Evolutionary conservation across 2,888 invertebrate species (phyloP), one percentile per base, ranked within the genome.

Genomic region (Thecocarcelia acutangulata): DNA sequence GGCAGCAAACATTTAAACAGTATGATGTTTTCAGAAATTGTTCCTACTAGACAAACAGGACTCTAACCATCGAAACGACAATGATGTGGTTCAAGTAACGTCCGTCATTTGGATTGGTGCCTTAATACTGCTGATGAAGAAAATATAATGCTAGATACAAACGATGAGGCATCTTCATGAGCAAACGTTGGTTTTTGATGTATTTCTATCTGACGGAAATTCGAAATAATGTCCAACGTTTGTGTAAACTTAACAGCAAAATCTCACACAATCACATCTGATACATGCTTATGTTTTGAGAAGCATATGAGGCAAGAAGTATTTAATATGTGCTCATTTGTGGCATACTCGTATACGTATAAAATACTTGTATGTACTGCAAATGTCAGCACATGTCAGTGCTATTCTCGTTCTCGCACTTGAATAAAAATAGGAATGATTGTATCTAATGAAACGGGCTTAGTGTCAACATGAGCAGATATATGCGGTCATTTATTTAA

Each of bases 61-160:
- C 44, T 54, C 37, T 61, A 33, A 68, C 61, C 70, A 63, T 24
- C 48, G 19, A 68, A 52, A 66, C 72, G 76, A 73, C 81, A 81
- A 77, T 70, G 44, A 64, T 77, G 74, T 82, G 73, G 73, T 73
- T 59, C 74, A 58, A 75, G 54, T 70, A 48, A 78, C 70, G 78
- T 82, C 78, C 78, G 78, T 48, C 59, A 64, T 78, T 70, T 70
- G 52, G 74, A 78, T 78, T 78, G 64, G 66, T 78, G 74, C 68
- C 54, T 81, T 68, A 56, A 66, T 58, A 28, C 24, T 68, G 68
- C 44, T 68, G 72, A 50, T 44, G 33, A 69, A 21, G 28, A 61
- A n/a, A 54, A 54, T 63, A 66, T 21, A 19, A 5, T 58, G 21
- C 56, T n/a, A 15, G 37, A 54, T 59, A 15, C 13, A 54, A 11